Evolutionary conservation across 2,888 invertebrate genomes (phyloP), one percentile per base, ranked within the genome.

Genomic region (Stenurella melanura): DNA sequence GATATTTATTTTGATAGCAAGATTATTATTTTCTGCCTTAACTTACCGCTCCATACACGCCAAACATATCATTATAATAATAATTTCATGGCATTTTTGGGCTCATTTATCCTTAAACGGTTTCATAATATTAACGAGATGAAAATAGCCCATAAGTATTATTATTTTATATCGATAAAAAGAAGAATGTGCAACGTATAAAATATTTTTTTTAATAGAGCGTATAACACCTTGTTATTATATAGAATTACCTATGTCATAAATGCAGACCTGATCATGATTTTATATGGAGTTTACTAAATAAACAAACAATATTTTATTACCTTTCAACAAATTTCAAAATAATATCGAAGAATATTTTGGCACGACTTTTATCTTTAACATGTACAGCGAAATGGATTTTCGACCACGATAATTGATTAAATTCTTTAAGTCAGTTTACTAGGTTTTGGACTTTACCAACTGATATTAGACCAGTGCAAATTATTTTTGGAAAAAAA

Each of bases 21-120:
- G 75, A 78, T 80, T 81, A 81, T 79, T 79, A 79, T 79, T 79
- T 78, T 81, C 76, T 75, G 67, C 71, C 73, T 73, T 80, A 75
- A 77, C 58, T 79, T 74, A 79, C 74, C 69, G 74, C 80, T 74
- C 67, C 50, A 30, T 78, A 75, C 77, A 56, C 64, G 61, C 68
- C 73, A 74, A 81, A 78, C 80, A 74, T 80, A 79, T 81, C 77
- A 81, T 81, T 81, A 81, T 72, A 76, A 75, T 77, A 79, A 80
- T 77, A 79, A 81, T 78, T 78, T 75, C 78, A 75, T 73, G 74
- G 74, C 73, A 73, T 73, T 80, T 81, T 80, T 77, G 67, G 78
- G 71, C 77, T 77, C 76, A 79, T 79, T 81, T 80, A 78, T 73
- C 67, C 71, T 79, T 79, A 79, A 81, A 80, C 75, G 73, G 72